Evolutionary conservation across 2,888 invertebrate species (phyloP).

Genomic region (Cephalotes varians): DNA sequence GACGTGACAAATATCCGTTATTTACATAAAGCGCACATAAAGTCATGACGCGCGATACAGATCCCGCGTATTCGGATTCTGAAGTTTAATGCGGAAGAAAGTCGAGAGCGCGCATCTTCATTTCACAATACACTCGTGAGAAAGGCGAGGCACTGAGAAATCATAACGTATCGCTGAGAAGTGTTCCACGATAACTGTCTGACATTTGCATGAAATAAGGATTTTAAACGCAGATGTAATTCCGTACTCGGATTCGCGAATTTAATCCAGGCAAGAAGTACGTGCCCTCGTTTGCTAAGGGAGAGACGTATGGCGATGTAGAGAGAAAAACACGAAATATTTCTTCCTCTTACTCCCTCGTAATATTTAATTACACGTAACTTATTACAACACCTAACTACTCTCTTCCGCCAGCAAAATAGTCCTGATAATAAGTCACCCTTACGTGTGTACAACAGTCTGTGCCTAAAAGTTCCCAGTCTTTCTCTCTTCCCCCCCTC

Average conservation of each 20-base stretch:
- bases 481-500: neutral
- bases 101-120: neutral
- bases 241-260: conserved; percentile 32
- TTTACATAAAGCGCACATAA: conserved; percentile 54
- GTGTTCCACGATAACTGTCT: conserved; percentile 11
- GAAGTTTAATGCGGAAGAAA: conserved; percentile 38
- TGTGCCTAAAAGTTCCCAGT: neutral
- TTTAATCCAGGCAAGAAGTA: conserved; percentile 38
- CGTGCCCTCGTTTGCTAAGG: conserved; percentile 27
- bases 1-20: conserved; percentile 46
- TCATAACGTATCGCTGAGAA: conserved; percentile 25
- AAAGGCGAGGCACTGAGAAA: conserved; percentile 23
- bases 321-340: conserved; percentile 27
- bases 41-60: conserved; percentile 35
- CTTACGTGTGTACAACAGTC: neutral
- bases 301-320: neutral
- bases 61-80: conserved; percentile 29
- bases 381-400: conserved; percentile 10
- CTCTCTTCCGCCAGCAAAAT: conserved; percentile 17
- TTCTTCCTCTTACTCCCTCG: neutral
- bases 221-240: conserved; percentile 20
- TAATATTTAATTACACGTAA: conserved; percentile 47
- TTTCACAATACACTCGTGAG: neutral
- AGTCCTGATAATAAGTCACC: conserved; percentile 28
- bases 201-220: conserved; percentile 39